A percentile compares a stretch with the other conserved stretches of the same genome.
phyloP scores from a whole-genome alignment of 92 coral and sea anemone genomes.

The Parazoanthus swiftii region DNA sequence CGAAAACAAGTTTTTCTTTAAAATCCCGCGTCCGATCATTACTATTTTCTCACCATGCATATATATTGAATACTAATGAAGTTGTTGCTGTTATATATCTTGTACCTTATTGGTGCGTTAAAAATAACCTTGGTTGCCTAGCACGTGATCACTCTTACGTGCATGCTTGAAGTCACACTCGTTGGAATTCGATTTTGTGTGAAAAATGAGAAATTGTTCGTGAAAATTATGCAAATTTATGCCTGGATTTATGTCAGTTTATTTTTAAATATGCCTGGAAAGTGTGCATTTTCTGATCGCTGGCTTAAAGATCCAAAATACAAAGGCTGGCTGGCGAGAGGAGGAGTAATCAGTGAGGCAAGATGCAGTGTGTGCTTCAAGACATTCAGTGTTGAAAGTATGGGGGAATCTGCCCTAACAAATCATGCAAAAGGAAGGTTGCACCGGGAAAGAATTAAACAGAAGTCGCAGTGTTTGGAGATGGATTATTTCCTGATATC shows the following conservation, averaged over 20 bases:
- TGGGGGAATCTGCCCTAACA: slow-evolving; percentile 1
- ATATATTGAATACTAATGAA: too few species aligned
- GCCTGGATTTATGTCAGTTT: slow-evolving; percentile 18
- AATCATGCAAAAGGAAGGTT: background rate
- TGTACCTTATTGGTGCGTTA: too few species aligned
- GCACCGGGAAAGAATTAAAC: slow-evolving; percentile 19
- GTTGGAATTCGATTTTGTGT: background rate
- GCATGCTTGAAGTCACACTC: too few species aligned
- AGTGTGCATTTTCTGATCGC: slow-evolving; percentile 11
- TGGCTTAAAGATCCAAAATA: slow-evolving; percentile 7
- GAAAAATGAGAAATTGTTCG: background rate
- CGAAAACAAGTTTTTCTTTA: too few species aligned
- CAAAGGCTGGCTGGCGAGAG: slow-evolving; percentile 11
- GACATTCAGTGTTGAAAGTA: slow-evolving; percentile 11
- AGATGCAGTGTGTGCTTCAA: slow-evolving; percentile 9
- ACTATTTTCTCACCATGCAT: too few species aligned
- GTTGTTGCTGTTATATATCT: too few species aligned
- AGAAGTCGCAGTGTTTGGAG: background rate
- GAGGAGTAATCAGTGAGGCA: slow-evolving; percentile 14
- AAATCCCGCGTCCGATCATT: too few species aligned
- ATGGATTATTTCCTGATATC: slow-evolving; percentile 15
- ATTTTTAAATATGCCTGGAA: slow-evolving; percentile 17
- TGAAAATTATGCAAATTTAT: slow-evolving; percentile 5
- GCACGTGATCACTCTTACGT: too few species aligned
- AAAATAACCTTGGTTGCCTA: too few species aligned